Conservation (phyloP, 2,113 vertebrate genomes). For the Siniperca chuatsi region DNA sequence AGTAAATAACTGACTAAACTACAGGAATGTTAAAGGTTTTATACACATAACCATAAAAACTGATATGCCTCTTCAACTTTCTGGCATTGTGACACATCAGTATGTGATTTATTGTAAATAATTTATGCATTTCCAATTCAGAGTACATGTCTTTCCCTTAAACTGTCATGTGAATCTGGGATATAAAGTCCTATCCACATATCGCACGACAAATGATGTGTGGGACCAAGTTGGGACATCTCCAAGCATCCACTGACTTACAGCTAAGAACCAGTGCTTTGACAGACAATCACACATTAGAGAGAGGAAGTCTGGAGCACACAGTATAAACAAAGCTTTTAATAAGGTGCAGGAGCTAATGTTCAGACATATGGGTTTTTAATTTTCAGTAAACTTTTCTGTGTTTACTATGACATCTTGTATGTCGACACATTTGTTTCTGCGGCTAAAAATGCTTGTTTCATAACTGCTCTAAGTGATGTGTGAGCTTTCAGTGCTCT, state of each 20-base stretch:
- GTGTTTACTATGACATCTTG: neutral
- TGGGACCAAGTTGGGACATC: neutral
- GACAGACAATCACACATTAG: neutral
- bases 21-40: neutral
- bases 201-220: neutral
- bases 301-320: neutral
- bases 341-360: neutral
- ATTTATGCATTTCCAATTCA: neutral
- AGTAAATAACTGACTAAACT: neutral
- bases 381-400: neutral
- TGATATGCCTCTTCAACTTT: neutral
- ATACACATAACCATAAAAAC: neutral
- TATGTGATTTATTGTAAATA: neutral
- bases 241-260: neutral
- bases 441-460: neutral
- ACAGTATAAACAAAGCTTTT: neutral
- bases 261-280: neutral
- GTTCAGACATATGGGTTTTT: neutral
- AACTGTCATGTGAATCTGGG: neutral
- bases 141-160: neutral
- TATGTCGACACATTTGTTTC: neutral
- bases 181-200: neutral
- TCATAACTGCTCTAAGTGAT: neutral
- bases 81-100: neutral
- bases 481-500: neutral